phyloP scores from a whole-genome alignment of 1,140 invertebrate genomes.

The Diabrotica undecimpunctata region DNA sequence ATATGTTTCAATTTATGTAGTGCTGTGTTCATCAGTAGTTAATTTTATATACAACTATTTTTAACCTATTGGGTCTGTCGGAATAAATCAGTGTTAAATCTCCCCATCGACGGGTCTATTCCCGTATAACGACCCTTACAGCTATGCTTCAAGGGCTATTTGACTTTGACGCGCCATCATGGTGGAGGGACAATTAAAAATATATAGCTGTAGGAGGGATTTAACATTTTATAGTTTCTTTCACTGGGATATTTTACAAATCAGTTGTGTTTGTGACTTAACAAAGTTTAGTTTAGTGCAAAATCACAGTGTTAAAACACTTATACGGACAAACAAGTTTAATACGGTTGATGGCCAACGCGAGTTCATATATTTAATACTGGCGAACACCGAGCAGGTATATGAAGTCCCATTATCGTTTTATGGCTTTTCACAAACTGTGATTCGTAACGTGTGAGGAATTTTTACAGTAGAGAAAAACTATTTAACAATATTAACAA shows the following conservation, averaged over 20 bases:
- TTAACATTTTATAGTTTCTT: slow-evolving; percentile 42
- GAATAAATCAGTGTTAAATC: not conserved
- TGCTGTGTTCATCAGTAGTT: too few species aligned
- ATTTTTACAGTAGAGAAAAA: too few species aligned
- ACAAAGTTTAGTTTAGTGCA: slow-evolving; percentile 24
- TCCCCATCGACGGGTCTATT: not conserved
- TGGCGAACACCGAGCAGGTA: not conserved
- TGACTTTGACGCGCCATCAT: slow-evolving; percentile 24
- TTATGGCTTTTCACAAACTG: too few species aligned
- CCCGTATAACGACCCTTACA: slow-evolving; percentile 28
- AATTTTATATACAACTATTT: too few species aligned
- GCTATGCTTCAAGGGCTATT: slow-evolving; percentile 31
- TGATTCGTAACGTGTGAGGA: too few species aligned
- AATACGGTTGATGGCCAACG: not conserved
- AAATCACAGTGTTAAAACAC: slow-evolving; percentile 7
- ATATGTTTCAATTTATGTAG: too few species aligned
- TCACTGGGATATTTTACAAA: slow-evolving; percentile 39
- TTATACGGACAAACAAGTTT: not conserved
- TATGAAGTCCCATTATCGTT: not conserved
- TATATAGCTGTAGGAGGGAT: slow-evolving; percentile 42
- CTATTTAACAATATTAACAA: too few species aligned
- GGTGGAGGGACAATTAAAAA: slow-evolving; percentile 42
- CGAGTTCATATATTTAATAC: not conserved
- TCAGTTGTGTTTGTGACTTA: slow-evolving; percentile 36
- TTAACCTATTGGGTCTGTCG: too few species aligned